Conservation (phyloP, 2,797 vertebrate genomes). For the Lates japonicus region DNA sequence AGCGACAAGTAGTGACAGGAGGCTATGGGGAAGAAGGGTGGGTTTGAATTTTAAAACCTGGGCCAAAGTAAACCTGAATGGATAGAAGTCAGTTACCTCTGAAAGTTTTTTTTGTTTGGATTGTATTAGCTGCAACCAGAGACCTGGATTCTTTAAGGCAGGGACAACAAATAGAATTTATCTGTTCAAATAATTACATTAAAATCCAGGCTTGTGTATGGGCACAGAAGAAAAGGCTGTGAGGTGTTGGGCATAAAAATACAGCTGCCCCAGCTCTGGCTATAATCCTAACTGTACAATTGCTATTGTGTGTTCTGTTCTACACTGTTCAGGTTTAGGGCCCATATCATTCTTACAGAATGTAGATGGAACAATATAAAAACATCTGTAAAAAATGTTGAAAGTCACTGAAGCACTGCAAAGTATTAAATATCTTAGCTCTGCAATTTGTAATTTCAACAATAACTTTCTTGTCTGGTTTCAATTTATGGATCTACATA, state of each 20-base stretch:
- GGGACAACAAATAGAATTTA: conserved; percentile 70
- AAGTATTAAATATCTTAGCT: neutral
- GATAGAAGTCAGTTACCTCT: conserved; percentile 49
- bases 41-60: conserved; percentile 63
- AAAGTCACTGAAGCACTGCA: neutral
- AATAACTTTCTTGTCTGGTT: neutral
- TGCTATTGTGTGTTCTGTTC: neutral
- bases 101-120: conserved; percentile 58
- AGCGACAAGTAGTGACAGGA: conserved; percentile 79
- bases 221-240: conserved; percentile 12
- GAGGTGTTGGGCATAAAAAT: conserved; percentile 21
- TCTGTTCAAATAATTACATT: conserved; percentile 65
- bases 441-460: neutral
- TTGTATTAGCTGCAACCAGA: conserved; percentile 50
- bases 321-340: neutral
- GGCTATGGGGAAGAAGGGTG: conserved; percentile 61
- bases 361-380: neutral
- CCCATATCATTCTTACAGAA: neutral
- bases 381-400: neutral
- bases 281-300: neutral
- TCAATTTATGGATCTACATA: neutral
- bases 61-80: conserved; percentile 67
- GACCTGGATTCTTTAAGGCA: conserved; percentile 66
- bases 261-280: conserved; percentile 11
- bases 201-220: conserved; percentile 39